Conservation (phyloP, 1,140 invertebrate genomes). For the Atopsyche davidsoni region DNA sequence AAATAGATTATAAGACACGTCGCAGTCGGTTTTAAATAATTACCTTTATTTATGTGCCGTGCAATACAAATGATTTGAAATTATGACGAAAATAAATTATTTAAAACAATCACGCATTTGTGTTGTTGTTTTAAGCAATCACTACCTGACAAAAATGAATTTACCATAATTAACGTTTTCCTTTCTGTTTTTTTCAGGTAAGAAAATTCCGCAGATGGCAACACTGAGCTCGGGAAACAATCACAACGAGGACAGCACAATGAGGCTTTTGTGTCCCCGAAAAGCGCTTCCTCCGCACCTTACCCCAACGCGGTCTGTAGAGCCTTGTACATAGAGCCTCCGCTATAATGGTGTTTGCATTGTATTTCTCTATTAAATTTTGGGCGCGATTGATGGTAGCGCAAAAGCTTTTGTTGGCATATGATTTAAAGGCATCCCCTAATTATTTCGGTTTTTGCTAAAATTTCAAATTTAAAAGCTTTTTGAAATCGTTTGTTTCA, state of each 20-base stretch:
- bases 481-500: too few species aligned
- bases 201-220: not conserved
- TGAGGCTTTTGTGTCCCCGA: not conserved
- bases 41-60: too few species aligned
- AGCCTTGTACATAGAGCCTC: too few species aligned
- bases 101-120: not conserved
- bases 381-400: conserved; percentile 18
- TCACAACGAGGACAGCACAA: too few species aligned
- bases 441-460: conserved; percentile 14
- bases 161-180: conserved; percentile 6
- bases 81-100: too few species aligned
- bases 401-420: conserved; percentile 1
- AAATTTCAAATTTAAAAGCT: too few species aligned
- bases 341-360: conserved; percentile 10
- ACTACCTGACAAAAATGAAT: too few species aligned
- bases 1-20: too few species aligned
- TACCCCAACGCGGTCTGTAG: not conserved
- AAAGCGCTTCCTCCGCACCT: not conserved
- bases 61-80: too few species aligned
- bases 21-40: too few species aligned
- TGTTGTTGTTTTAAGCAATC: not conserved
- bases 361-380: conserved; percentile 23
- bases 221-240: too few species aligned
- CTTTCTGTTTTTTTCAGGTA: conserved; percentile 1
- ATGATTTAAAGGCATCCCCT: conserved; percentile 20